Evolutionary conservation across 2,113 vertebrate species (phyloP).

Genomic region (Microtus montanus): DNA sequence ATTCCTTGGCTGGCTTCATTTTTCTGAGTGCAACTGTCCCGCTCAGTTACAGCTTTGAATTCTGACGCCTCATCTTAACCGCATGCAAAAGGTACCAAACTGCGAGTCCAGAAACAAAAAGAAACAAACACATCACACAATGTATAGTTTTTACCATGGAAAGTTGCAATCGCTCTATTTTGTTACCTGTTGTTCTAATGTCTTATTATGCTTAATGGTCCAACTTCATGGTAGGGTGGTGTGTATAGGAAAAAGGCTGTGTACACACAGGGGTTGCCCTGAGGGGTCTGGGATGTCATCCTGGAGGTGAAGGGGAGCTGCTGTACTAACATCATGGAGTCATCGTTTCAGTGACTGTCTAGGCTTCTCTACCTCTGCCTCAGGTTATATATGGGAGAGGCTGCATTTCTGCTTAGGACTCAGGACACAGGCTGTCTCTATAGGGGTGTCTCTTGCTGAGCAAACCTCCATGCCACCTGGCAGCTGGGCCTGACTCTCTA

Average conservation of each 20-base stretch:
- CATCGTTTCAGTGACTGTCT: not conserved
- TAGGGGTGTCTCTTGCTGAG: not conserved
- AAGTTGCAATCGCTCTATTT: not conserved
- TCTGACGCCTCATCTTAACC: not conserved
- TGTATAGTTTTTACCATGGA: not conserved
- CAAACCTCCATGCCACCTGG: not conserved
- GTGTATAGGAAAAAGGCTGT: not conserved
- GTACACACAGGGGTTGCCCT: not conserved
- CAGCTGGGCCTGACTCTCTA: not conserved
- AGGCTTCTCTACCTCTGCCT: not conserved
- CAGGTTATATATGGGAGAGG: not conserved
- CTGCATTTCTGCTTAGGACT: not conserved
- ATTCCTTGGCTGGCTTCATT: not conserved
- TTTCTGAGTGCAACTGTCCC: not conserved
- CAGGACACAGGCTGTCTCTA: accelerated
- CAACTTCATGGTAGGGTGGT: not conserved
- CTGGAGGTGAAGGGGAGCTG: not conserved
- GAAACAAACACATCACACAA: not conserved
- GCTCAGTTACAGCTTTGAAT: not conserved
- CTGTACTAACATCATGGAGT: not conserved
- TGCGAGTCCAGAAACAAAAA: not conserved
- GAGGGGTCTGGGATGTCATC: not conserved
- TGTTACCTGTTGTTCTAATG: not conserved
- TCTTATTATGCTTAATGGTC: not conserved
- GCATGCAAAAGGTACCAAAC: not conserved